Evolutionary conservation across 2,888 invertebrate species (phyloP), one percentile per base, ranked within the genome.

Genomic region (Timandra comae): DNA sequence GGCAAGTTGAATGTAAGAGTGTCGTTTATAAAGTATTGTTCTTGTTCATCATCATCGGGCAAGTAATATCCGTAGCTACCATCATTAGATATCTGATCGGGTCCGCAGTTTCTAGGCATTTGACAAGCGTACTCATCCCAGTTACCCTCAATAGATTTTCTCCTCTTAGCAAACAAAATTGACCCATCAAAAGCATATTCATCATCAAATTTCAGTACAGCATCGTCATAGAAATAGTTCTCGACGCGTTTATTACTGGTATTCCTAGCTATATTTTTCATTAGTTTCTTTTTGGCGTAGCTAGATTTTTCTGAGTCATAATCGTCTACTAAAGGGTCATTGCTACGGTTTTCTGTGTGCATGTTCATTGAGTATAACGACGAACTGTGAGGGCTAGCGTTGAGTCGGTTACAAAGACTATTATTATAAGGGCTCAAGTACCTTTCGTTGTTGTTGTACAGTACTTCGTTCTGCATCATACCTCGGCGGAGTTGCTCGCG

Each of bases 221-320:
- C 80, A 29, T 86, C 86, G 30, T 86, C 86, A 33, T 86, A 86
- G 51, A 86, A 86, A 29, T 86, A 86, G 29, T 85, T 86, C 21
- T 82, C 77, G 1, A 67, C 56, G 0, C 63, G 51, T 41, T 50
- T 66, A 9, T 63, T 60, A 8, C 50, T 56, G 0, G 82, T 81
- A 29, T 86, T 86, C 27, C 86, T 66, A 0, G 79, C 77, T 30
- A 86, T 85, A 36, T 86, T 86, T 25, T 73, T 81, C 70, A 84
- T 68, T 0, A 86, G 42, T 28, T 86, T 86, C 50, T 76, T 78
- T 33, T 67, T 75, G 0, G 84, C 85, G 52, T 86, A 86, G 45
- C 81, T 85, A 0, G 77, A 81, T 40, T 77, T 80, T 27, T 86
- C 86, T 0, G 86, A 86, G 34, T 81, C 81, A 30, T 81, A 85